Percentiles rank a stretch among this genome's conserved stretches.
Conservation (phyloP, 2,888 invertebrate genomes). For the Agriopis marginaria region DNA sequence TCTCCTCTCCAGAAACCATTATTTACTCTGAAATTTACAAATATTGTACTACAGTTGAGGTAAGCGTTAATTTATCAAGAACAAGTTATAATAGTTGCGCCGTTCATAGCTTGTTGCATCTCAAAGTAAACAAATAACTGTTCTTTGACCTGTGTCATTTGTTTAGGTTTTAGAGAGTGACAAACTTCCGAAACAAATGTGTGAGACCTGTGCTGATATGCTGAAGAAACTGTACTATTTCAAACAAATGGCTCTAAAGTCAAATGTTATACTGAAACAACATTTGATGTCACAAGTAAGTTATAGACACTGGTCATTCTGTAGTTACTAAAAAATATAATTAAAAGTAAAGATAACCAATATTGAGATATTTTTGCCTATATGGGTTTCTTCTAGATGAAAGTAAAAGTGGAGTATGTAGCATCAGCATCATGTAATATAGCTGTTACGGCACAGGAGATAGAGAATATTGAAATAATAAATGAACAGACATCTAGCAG, state of each 20-base stretch:
- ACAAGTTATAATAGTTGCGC: neutral
- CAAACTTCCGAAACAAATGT: constrained; percentile 74
- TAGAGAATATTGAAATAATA: constrained; percentile 41
- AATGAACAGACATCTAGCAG: constrained; percentile 36
- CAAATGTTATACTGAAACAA: constrained; percentile 74
- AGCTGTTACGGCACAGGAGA: neutral
- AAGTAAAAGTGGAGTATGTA: constrained; percentile 38
- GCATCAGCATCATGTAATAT: constrained; percentile 5
- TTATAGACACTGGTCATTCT: neutral
- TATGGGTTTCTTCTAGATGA: constrained; percentile 24
- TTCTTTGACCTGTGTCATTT: constrained; percentile 28
- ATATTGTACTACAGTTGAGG: constrained; percentile 81
- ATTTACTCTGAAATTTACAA: constrained; percentile 67
- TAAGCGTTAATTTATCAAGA: constrained; percentile 44
- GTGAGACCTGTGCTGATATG: constrained; percentile 75
- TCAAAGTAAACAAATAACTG: neutral
- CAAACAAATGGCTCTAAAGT: constrained; percentile 77
- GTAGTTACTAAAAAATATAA: neutral
- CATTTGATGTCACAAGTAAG: constrained; percentile 61
- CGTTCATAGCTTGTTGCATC: too few relatives aligned
- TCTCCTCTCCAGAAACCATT: constrained; percentile 61
- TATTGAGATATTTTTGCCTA: neutral
- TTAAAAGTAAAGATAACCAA: neutral
- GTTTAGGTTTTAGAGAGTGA: constrained; percentile 75
- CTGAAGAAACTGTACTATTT: constrained; percentile 77